Evolutionary conservation across 2,113 vertebrate genomes (phyloP).

Genomic region (Lucifuga dentata): DNA sequence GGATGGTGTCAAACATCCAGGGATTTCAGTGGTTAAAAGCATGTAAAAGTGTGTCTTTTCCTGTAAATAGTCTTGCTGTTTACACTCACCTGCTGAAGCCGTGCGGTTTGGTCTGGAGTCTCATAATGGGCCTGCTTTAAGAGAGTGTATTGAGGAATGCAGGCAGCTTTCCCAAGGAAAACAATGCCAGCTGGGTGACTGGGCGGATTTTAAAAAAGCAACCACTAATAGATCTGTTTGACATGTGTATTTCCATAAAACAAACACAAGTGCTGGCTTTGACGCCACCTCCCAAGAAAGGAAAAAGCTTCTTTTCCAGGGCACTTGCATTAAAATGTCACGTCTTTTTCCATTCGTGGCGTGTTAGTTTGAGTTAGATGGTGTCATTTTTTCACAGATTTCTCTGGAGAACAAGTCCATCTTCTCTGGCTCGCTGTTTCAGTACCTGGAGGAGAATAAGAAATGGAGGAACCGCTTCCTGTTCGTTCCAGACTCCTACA

Average conservation of each 20-base stretch:
- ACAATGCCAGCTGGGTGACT: constrained; percentile 6
- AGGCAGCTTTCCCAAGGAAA: background rate
- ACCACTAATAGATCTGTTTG: background rate
- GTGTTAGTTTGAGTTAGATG: background rate
- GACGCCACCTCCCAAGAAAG: background rate
- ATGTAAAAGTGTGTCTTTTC: background rate
- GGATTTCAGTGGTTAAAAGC: background rate
- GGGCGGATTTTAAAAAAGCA: background rate
- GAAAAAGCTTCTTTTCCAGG: background rate
- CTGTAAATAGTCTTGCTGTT: constrained; percentile 2
- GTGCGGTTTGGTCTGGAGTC: background rate
- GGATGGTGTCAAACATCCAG: no score
- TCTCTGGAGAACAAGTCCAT: constrained; percentile 90
- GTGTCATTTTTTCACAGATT: constrained; percentile 64
- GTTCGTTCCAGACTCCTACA: constrained; percentile 90
- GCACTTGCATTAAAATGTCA: background rate
- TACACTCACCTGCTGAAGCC: background rate
- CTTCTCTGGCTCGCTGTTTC: constrained; percentile 93
- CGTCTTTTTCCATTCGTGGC: background rate
- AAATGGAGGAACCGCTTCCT: constrained; percentile 95
- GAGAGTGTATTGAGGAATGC: constrained; percentile 6
- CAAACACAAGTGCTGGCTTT: background rate
- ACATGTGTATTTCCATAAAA: background rate
- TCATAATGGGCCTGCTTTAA: background rate
- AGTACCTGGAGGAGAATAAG: constrained; percentile 94